phyloP scores from a whole-genome alignment of 30 jellyfish, hydroid and myxozoan species.

The Aurelia sp. region DNA sequence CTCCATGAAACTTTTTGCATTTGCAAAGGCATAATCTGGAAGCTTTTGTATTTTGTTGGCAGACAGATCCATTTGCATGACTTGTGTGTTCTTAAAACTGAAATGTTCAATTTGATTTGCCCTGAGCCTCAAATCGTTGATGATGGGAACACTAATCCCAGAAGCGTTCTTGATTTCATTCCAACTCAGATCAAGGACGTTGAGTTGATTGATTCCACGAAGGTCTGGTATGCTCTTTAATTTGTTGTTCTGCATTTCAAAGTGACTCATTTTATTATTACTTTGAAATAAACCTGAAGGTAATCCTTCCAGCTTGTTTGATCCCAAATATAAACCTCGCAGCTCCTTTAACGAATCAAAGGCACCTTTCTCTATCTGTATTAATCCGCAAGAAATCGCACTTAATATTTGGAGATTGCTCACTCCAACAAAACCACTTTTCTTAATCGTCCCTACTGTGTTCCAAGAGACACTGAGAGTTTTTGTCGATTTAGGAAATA shows the following conservation, averaged over 20 bases:
- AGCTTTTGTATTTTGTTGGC: no score
- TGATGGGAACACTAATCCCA: not conserved
- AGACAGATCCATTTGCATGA: no score
- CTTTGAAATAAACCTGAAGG: slow-evolving; percentile 19
- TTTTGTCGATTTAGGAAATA: no score
- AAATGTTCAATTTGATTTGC: no score
- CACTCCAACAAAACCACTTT: not conserved
- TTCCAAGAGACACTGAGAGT: not conserved
- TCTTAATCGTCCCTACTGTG: not conserved
- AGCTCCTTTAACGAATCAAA: slow-evolving; percentile 18
- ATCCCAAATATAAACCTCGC: not conserved
- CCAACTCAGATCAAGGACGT: not conserved
- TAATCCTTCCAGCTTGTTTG: slow-evolving; percentile 13
- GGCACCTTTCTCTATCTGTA: slow-evolving; percentile 7
- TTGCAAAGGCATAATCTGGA: no score
- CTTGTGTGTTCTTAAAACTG: no score
- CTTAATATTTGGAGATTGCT: not conserved
- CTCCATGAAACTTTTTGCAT: no score
- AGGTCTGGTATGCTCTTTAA: slow-evolving; percentile 30
- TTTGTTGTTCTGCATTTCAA: not conserved
- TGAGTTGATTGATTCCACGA: not conserved
- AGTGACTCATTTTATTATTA: not conserved
- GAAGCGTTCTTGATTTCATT: slow-evolving; percentile 10
- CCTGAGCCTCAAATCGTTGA: not conserved
- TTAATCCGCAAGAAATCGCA: slow-evolving; percentile 4